Evolutionary conservation across 2,888 invertebrate genomes (phyloP), one percentile per base, ranked within the genome.

Genomic region (Andrena minutula): DNA sequence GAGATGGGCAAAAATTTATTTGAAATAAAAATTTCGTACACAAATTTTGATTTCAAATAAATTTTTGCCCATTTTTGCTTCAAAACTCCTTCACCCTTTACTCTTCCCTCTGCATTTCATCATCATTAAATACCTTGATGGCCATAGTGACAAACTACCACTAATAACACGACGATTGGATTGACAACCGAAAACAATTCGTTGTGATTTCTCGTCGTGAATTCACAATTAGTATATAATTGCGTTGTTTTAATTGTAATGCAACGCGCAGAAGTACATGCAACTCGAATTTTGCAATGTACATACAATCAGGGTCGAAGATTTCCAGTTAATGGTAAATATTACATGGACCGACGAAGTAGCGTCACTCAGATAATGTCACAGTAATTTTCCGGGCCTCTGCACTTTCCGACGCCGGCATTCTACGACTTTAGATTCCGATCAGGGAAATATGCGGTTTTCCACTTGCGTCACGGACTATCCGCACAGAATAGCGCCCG

Each of bases 391-490:
- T 76, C 49, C 58, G 20, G 28, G 8, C 26, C 65, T 56, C 30
- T 20, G 23, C 56, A 65, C 23, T 56, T 26, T 56, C 47, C 28
- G 64, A 35, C 47, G 58, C 12, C 64, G 2, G 10, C 6, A 69
- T 64, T 64, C 64, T 65, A 58, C 30, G 20, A 58, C 41, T 73
- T 30, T 49, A 70, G 58, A 77, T 70, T 70, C 41, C 23, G 23
- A 69, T 76, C 76, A 20, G 47, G 16, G 47, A 69, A 79, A 56
- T 20, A 23, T 76, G 41, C 26, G 47, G 53, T 71, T 70, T 71
- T 71, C 32, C 26, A 32, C 60, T 71, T 70, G 32, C 65, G 64
- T 73, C 64, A 73, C 30, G 26, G 12, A 69, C 74, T 74, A 69
- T 79, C 47, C 10, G 8, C 16, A 47, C 8, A 20, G n/a, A 28